These are phyloP conservation scores for Cremastinae sp. DNA, from an alignment of 2,888 invertebrate species.

Conservation along the genomic window DNA sequence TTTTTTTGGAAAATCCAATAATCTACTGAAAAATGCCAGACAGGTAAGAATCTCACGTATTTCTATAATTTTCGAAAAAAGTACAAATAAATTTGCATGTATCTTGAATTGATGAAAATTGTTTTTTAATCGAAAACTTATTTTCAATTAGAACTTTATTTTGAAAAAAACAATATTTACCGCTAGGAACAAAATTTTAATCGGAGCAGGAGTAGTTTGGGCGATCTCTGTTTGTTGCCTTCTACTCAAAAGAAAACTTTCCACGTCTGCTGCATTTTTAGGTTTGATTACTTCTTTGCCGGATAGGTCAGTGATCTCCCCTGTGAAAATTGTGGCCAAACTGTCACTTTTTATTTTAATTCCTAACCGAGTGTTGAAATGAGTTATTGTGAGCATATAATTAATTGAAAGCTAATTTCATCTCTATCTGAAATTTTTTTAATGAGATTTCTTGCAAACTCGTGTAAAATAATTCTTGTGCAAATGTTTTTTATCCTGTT, in stretches of 20 bases:
- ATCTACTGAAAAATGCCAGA: conserved; percentile 69
- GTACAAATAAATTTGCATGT: too few relatives aligned
- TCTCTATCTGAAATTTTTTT: too few relatives aligned
- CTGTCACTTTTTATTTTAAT: neutral
- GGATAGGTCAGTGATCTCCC: conserved; percentile 65
- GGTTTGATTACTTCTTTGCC: conserved; percentile 67
- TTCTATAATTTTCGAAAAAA: neutral
- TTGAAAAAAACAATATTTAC: conserved; percentile 31
- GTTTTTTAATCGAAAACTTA: too few relatives aligned
- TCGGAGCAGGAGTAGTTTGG: conserved; percentile 68
- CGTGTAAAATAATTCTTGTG: neutral
- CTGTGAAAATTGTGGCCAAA: neutral
- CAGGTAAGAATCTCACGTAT: conserved; percentile 67
- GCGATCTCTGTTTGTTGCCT: conserved; percentile 68
- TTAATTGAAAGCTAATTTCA: too few relatives aligned
- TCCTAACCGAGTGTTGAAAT: neutral
- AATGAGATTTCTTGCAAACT: neutral
- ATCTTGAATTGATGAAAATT: neutral
- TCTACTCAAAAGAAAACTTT: conserved; percentile 66
- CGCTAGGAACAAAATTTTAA: conserved; percentile 68
- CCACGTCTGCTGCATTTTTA: conserved; percentile 61
- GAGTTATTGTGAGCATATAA: too few relatives aligned
- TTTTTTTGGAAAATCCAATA: conserved; percentile 1
- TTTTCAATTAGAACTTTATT: too few relatives aligned
- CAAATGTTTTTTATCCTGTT: neutral